A percentile compares a stretch with the other conserved stretches of the same genome.
Evolutionary conservation across 1,140 invertebrate genomes (phyloP).

Genomic region (Popillia japonica): DNA sequence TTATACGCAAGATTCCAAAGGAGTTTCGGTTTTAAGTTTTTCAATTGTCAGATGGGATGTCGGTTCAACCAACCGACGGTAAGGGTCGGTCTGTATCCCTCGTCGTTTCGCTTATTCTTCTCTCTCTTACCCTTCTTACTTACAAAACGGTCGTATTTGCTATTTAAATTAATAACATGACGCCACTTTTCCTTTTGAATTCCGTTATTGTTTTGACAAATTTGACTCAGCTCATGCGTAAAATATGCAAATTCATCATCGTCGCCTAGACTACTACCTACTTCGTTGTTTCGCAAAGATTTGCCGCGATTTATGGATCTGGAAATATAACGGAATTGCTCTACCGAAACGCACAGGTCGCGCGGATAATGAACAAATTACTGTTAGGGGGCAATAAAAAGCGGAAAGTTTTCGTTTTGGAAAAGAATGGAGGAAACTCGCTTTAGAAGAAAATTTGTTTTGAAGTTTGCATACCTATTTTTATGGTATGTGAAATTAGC

Average conservation of each 20-base stretch:
- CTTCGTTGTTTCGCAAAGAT: not conserved
- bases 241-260: constrained; percentile 34
- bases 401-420: not conserved
- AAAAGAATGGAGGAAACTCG: not conserved
- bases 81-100: not conserved
- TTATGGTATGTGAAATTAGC: not conserved
- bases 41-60: not conserved
- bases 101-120: not conserved
- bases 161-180: constrained; percentile 33
- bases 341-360: not conserved
- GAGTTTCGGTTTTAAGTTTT: constrained; percentile 17
- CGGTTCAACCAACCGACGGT: not conserved
- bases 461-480: constrained; percentile 8
- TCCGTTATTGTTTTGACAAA: constrained; percentile 34
- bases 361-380: constrained; percentile 16
- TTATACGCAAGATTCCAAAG: not conserved
- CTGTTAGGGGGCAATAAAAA: not conserved
- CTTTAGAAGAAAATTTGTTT: not conserved
- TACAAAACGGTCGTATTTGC: not conserved
- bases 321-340: constrained; percentile 20
- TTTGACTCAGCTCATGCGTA: constrained; percentile 27
- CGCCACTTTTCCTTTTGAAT: constrained; percentile 13
- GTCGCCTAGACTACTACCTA: not conserved
- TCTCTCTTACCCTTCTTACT: constrained; percentile 1
- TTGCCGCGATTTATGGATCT: constrained; percentile 5